Conservation (phyloP, 2,113 vertebrate species). For the Lophura nycthemera region DNA sequence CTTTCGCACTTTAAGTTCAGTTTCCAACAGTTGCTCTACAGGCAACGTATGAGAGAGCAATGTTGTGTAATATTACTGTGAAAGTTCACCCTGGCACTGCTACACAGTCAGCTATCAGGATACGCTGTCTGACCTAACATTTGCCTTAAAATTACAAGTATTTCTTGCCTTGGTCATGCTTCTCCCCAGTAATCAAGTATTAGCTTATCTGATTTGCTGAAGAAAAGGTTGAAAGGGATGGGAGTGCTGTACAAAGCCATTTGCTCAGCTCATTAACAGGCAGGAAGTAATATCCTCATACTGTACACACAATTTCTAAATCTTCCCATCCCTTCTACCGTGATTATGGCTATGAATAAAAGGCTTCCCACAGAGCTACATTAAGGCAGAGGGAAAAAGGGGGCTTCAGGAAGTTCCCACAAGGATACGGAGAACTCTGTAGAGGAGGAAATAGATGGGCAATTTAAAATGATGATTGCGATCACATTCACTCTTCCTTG, state of each 20-base stretch:
- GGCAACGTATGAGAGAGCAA: fast-evolving
- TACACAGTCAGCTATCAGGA: background rate
- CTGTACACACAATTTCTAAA: background rate
- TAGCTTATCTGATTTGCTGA: background rate
- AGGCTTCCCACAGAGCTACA: background rate
- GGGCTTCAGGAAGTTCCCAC: background rate
- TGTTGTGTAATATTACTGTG: fast-evolving
- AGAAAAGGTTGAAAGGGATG: background rate
- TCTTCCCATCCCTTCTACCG: background rate
- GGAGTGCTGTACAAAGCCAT: background rate
- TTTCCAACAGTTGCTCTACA: background rate
- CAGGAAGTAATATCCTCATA: background rate
- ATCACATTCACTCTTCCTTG: background rate
- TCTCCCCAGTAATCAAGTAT: background rate
- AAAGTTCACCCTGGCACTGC: background rate
- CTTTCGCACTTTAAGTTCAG: background rate
- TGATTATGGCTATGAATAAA: background rate
- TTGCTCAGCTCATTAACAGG: background rate
- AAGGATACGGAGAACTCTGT: background rate
- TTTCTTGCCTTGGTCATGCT: background rate
- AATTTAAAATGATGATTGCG: background rate
- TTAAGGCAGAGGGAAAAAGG: background rate
- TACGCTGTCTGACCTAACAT: background rate
- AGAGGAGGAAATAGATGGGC: background rate
- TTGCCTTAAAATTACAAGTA: background rate